phyloP scores from a whole-genome alignment of 2,888 invertebrate genomes.

The Melipona beecheii region DNA sequence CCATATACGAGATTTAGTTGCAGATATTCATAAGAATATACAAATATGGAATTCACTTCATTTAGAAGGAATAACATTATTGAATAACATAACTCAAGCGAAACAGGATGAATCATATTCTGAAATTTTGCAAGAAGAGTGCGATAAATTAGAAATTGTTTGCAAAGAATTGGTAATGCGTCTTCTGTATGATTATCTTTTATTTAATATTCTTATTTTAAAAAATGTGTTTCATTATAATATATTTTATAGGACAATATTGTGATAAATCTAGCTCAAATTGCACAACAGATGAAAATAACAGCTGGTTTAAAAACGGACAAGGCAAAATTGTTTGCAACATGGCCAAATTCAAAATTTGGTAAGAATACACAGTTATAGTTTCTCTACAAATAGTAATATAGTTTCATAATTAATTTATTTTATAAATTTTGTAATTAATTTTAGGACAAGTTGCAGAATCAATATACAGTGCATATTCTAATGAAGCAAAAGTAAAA shows the following conservation, averaged over 20 bases:
- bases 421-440: neutral
- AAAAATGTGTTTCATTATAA: neutral
- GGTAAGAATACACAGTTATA: conserved; percentile 66
- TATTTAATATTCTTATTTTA: neutral
- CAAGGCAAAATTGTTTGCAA: conserved; percentile 74
- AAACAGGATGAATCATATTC: conserved; percentile 70
- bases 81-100: conserved; percentile 82
- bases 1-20: conserved; percentile 85
- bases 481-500: conserved; percentile 81
- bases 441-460: conserved; percentile 68
- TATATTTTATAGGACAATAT: conserved; percentile 70
- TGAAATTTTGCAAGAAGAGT: conserved; percentile 72
- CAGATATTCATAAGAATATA: conserved; percentile 85
- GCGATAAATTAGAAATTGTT: conserved; percentile 75
- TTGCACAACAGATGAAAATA: conserved; percentile 71
- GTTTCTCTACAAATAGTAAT: conserved; percentile 16
- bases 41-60: conserved; percentile 85
- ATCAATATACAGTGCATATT: conserved; percentile 76
- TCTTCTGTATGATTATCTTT: neutral
- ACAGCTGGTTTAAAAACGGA: conserved; percentile 69
- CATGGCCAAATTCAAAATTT: conserved; percentile 78
- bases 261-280: conserved; percentile 70
- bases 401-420: conserved; percentile 8
- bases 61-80: conserved; percentile 82
- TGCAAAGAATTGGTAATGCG: conserved; percentile 73